Percentiles rank a stretch among this genome's conserved stretches.
Conservation (phyloP, 2,797 vertebrate genomes). For the Potorous gilbertii region DNA sequence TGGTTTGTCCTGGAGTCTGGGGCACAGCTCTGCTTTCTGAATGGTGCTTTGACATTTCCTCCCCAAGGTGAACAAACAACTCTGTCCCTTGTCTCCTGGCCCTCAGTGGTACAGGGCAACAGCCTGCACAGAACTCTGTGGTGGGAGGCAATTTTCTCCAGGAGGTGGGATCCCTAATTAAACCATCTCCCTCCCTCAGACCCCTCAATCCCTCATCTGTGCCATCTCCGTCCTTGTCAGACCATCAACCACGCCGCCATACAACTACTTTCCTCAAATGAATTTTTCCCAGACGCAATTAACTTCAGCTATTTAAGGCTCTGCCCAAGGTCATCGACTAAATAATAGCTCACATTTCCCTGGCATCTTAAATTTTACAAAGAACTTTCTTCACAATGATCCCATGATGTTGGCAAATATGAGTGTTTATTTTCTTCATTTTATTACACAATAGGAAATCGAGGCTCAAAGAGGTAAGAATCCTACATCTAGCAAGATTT, state of each 20-base stretch:
- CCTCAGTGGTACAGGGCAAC: neutral
- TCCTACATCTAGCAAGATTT: neutral
- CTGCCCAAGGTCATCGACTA: neutral
- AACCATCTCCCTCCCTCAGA: neutral
- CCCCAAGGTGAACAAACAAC: neutral
- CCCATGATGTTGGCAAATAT: neutral
- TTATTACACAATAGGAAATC: neutral
- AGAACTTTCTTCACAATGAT: neutral
- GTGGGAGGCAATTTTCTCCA: neutral
- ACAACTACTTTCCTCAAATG: neutral
- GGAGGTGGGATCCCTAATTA: neutral
- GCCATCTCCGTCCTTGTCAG: neutral
- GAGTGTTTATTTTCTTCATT: neutral
- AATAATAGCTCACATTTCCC: neutral
- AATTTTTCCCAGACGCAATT: neutral
- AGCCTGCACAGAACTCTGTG: neutral
- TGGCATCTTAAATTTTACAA: neutral
- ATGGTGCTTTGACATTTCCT: neutral
- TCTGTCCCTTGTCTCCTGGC: neutral
- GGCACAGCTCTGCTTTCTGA: neutral
- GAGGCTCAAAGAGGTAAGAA: neutral
- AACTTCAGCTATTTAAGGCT: neutral
- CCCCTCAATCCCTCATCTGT: neutral
- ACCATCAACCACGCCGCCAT: neutral
- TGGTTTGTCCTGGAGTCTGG: neutral